Evolutionary conservation across 1,140 invertebrate genomes (phyloP), one percentile per base, ranked within the genome.

Genomic region (Diachasma alloeum): DNA sequence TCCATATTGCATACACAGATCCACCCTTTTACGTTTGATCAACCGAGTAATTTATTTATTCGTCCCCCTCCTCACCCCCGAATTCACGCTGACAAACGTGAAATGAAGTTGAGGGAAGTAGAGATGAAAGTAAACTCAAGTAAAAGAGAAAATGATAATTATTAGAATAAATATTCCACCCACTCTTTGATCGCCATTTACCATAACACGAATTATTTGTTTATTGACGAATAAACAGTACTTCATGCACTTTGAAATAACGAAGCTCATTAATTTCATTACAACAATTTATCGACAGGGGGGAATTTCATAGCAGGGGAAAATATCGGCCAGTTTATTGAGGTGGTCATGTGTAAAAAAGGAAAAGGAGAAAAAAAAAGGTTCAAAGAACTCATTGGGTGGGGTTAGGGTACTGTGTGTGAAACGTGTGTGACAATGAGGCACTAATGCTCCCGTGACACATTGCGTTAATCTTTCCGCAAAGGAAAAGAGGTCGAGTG

Each of bases 381-480:
- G 26, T 13, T 66, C 59, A 66, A 26, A 66, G 22, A 66, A 66
- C 26, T 15, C 24, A 22, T 56, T 26, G 26, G 26, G 59, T 22
- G 24, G 26, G 26, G 59, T 66, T 26, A 66, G 26, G 26, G 59
- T 26, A 76, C 44, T 63, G 63, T 39, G 42, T 42, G 48, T 26
- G 36, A 72, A 72, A 17, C 36, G 66, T 69, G 42, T 74, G 67
- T 66, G 48, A 39, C 26, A 74, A 67, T 36, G 44, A 48, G 44
- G 53, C 11, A 63, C 66, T 69, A 53, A 75, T 70, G 63, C 42
- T 71, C 48, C 44, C 19, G 67, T 76, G 74, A 76, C 74, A 76
- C 68, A 76, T 76, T 70, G 74, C 67, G 74, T 76, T 76, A 76
- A 76, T 76, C 67, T 76, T 44, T 71, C 74, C 31, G 68, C 74